Percentiles rank a stretch among this genome's conserved stretches.
Evolutionary conservation across 2,113 vertebrate species (phyloP).

Genomic region (Aldabrachelys gigantea): DNA sequence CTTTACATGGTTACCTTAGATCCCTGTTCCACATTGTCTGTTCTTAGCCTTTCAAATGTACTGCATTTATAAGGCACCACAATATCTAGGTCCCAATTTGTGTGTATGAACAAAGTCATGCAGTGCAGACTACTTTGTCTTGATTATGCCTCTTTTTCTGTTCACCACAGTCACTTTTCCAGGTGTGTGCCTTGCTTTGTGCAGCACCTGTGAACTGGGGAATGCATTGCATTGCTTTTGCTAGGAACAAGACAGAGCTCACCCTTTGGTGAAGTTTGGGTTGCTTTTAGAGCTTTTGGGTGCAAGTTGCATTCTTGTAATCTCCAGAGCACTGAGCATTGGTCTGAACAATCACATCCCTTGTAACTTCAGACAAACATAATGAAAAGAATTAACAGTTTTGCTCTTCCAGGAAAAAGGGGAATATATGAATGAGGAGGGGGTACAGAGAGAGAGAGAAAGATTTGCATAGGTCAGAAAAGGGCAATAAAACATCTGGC

Average conservation of each 20-base stretch:
- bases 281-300: background rate
- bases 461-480: conserved; percentile 74
- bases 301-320: background rate
- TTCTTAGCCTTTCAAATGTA: background rate
- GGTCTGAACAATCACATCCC: background rate
- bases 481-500: conserved; percentile 80
- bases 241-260: background rate
- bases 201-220: background rate
- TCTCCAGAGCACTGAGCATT: background rate
- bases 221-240: background rate
- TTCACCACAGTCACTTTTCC: background rate
- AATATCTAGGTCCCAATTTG: background rate
- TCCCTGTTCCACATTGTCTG: background rate
- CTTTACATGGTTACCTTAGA: background rate
- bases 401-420: conserved; percentile 48
- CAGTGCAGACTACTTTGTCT: background rate
- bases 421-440: conserved; percentile 32
- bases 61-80: background rate
- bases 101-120: background rate
- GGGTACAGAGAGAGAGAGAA: background rate
- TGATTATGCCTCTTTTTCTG: background rate
- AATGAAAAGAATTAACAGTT: conserved; percentile 11
- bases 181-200: background rate
- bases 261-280: background rate
- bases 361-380: conserved; percentile 45